Evolutionary conservation across 2,888 invertebrate species (phyloP), one percentile per base, ranked within the genome.

Genomic region (Sphinx pinastri): DNA sequence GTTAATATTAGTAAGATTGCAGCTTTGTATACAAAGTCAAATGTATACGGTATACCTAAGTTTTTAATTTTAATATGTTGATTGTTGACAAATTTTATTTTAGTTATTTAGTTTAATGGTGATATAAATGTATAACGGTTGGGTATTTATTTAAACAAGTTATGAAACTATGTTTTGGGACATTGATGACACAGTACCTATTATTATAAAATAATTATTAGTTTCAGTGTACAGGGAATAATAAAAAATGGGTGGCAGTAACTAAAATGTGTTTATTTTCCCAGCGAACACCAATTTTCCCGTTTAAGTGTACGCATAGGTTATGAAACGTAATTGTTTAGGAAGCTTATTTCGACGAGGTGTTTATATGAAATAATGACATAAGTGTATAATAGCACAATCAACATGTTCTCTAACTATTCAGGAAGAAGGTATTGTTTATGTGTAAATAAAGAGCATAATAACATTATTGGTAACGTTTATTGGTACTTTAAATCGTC

Each of bases 381-480:
- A 8, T 14, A 38, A 57, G 16, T n/a, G 45, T 45, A 45, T 60
- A 60, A 49, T 63, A 16, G 63, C 47, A 4, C 63, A 60, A 60
- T 63, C 47, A 63, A 19, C 5, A 7, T 63, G 45, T 45, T 47
- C 47, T 47, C 45, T 3, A 16, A 11, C 8, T 63, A 55, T 55
- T 11, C 55, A 55, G 55, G 55, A 55, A 55, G 55, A 55, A 55
- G 55, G 55, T 55, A 10, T 55, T 55, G 19, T 19, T 55, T 63
- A 45, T 7, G 45, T 47, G 47, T 57, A 69, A 69, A 69, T 60
- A 59, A 60, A 54, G 31, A 45, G 10, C 52, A 14, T 45, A 19
- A 25, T 69, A 63, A 14, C 63, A 68, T 51, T 59, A 68, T 63
- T 69, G 60, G 60, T 63, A 69, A 60, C 69, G 19, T 69, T 60